Percentiles rank a stretch among this genome's conserved stretches.
phyloP scores from a whole-genome alignment of 2,113 vertebrate genomes.

The Verasper variegatus region DNA sequence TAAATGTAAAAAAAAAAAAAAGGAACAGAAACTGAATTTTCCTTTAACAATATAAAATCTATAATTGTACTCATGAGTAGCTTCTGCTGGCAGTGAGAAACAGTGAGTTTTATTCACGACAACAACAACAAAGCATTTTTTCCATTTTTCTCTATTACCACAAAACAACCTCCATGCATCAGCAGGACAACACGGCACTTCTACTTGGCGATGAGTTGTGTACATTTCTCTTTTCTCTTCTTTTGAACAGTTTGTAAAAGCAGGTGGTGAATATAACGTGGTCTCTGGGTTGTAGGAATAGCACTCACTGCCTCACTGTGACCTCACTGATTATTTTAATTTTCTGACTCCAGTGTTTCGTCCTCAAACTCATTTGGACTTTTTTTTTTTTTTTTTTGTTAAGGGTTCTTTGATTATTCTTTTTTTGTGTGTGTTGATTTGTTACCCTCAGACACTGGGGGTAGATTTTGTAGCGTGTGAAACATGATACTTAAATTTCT shows the following conservation, averaged over 20 bases:
- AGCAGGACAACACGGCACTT: slow-evolving; percentile 29
- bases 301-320: slow-evolving; percentile 82
- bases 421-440: slow-evolving; percentile 42
- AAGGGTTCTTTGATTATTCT: background rate
- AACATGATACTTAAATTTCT: slow-evolving; percentile 76
- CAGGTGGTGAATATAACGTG: slow-evolving; percentile 35
- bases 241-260: slow-evolving; percentile 49
- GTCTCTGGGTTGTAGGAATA: slow-evolving; percentile 73
- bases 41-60: slow-evolving; percentile 65
- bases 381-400: slow-evolving; percentile 55
- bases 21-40: slow-evolving; percentile 58
- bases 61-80: slow-evolving; percentile 78
- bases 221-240: slow-evolving; percentile 10
- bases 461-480: slow-evolving; percentile 86
- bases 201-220: slow-evolving; percentile 29
- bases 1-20: background rate
- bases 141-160: slow-evolving; percentile 51
- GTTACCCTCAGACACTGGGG: slow-evolving; percentile 73
- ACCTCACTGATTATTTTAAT: slow-evolving; percentile 69
- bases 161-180: slow-evolving; percentile 48
- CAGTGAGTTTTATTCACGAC: slow-evolving; percentile 75
- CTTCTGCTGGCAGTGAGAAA: slow-evolving; percentile 72
- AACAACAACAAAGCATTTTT: slow-evolving; percentile 51
- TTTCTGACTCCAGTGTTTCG: slow-evolving; percentile 60
- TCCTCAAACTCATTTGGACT: slow-evolving; percentile 67